phyloP scores from a whole-genome alignment of 2,113 vertebrate genomes.

The Labeo catla region DNA sequence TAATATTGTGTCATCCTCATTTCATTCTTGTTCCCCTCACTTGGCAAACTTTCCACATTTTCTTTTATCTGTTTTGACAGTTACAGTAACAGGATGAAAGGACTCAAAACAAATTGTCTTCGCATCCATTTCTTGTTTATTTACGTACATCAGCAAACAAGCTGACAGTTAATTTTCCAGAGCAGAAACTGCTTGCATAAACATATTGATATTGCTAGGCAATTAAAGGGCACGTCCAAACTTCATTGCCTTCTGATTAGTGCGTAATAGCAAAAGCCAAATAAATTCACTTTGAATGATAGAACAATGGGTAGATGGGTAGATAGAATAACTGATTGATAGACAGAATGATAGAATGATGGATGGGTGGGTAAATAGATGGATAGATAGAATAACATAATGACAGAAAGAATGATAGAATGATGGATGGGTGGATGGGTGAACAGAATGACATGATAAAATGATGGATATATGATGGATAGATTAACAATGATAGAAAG shows the following conservation, averaged over 20 bases:
- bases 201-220: conserved; percentile 39
- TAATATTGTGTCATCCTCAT: conserved; percentile 15
- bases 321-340: background rate
- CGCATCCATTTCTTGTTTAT: conserved; percentile 49
- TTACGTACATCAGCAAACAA: conserved; percentile 40
- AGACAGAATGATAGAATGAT: too few species aligned
- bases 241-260: conserved; percentile 25
- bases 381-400: too few species aligned
- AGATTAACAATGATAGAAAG: too few species aligned
- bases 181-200: conserved; percentile 47
- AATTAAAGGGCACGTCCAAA: conserved; percentile 43
- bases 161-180: conserved; percentile 55
- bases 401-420: too few species aligned
- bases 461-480: background rate
- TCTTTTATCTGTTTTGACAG: conserved; percentile 43
- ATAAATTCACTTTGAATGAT: background rate
- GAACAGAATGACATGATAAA: background rate
- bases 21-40: conserved; percentile 25
- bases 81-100: conserved; percentile 11
- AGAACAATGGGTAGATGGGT: background rate
- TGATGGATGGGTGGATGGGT: background rate
- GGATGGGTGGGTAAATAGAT: too few species aligned
- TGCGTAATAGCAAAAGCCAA: conserved; percentile 25
- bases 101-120: conserved; percentile 44
- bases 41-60: conserved; percentile 12